phyloP scores from a whole-genome alignment of 2,797 vertebrate genomes.

The Sebastes hopkinsi region DNA sequence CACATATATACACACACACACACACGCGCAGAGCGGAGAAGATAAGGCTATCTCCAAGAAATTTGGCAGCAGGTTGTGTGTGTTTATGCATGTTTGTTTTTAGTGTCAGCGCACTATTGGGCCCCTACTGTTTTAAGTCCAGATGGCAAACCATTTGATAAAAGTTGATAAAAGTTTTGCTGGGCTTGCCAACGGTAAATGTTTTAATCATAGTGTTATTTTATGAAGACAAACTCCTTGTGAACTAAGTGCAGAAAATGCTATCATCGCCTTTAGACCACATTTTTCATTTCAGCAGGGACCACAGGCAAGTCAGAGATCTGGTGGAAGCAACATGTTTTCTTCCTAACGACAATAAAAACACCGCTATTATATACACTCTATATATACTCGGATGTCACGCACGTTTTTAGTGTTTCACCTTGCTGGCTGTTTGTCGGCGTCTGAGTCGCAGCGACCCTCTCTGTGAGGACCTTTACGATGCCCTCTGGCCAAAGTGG shows the following conservation, averaged over 20 bases:
- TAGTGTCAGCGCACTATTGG: constrained; percentile 79
- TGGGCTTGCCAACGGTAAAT: constrained; percentile 67
- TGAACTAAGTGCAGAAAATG: constrained; percentile 29
- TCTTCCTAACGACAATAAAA: constrained; percentile 14
- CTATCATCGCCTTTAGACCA: constrained; percentile 9
- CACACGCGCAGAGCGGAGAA: constrained; percentile 32
- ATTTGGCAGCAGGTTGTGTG: constrained; percentile 76
- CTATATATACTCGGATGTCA: constrained; percentile 9
- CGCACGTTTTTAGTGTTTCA: constrained; percentile 67
- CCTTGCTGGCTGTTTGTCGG: constrained; percentile 68
- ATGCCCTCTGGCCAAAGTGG: constrained; percentile 83
- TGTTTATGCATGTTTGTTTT: constrained; percentile 81
- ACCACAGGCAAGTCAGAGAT: neutral
- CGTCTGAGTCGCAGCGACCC: constrained; percentile 55
- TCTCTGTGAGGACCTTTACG: constrained; percentile 82
- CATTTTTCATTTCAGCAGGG: constrained; percentile 23
- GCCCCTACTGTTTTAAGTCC: constrained; percentile 80
- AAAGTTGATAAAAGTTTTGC: constrained; percentile 79
- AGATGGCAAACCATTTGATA: constrained; percentile 83
- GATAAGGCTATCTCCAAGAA: constrained; percentile 71
- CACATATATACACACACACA: constrained; percentile 63
- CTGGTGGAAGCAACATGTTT: constrained; percentile 16
- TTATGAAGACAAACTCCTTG: constrained; percentile 54
- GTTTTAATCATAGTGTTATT: constrained; percentile 63
- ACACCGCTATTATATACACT: neutral